These are phyloP conservation scores for Pangasius krempfi DNA, from an alignment of 2,797 vertebrate genomes.

Conservation along the genomic window DNA sequence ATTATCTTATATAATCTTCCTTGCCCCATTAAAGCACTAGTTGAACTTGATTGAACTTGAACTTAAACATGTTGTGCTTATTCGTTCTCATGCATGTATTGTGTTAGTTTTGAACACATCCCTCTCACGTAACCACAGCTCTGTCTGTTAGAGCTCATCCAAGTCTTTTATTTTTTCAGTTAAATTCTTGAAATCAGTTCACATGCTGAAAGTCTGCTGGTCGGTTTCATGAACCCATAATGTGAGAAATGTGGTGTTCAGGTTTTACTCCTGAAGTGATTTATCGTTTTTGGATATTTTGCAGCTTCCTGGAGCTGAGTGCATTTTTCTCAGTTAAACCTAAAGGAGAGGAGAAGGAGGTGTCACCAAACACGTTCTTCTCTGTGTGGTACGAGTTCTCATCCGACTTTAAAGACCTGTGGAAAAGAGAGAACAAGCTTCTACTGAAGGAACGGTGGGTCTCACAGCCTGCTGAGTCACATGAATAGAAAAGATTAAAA, in stretches of 20 bases:
- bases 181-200: not conserved
- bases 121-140: not conserved
- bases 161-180: not conserved
- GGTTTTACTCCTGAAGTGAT: constrained; percentile 59
- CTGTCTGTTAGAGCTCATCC: not conserved
- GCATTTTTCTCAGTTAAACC: constrained; percentile 94
- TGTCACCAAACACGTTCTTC: constrained; percentile 91
- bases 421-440: constrained; percentile 95
- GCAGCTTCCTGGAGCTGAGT: constrained; percentile 91
- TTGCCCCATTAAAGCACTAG: not conserved
- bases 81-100: constrained; percentile 39
- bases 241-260: not conserved
- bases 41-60: not conserved
- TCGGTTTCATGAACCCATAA: constrained; percentile 65
- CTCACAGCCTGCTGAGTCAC: not conserved
- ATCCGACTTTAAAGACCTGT: constrained; percentile 96
- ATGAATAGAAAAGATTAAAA: not conserved
- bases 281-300: constrained; percentile 63
- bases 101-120: constrained; percentile 17
- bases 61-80: constrained; percentile 33
- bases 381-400: constrained; percentile 97
- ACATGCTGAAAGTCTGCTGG: constrained; percentile 56
- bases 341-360: constrained; percentile 93
- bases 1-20: not conserved
- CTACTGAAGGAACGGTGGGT: constrained; percentile 90